Conservation (phyloP, 2,888 invertebrate genomes). For the Microplitis manilae region DNA sequence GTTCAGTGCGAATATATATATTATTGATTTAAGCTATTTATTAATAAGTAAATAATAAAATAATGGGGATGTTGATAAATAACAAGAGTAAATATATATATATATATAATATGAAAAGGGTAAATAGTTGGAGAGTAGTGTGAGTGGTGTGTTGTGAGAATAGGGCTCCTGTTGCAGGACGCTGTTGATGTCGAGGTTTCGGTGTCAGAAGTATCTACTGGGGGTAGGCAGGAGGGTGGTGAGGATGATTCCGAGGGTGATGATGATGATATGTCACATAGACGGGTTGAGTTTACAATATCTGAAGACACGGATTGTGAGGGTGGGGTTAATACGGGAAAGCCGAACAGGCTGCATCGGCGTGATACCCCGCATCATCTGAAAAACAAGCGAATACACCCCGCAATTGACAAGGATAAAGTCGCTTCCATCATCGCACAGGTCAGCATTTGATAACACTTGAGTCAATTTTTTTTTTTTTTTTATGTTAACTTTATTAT, state of each 20-base stretch:
- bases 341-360: constrained; percentile 83
- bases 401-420: constrained; percentile 79
- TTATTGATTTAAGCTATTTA: background rate
- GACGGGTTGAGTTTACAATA: constrained; percentile 69
- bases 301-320: constrained; percentile 70
- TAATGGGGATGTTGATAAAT: background rate
- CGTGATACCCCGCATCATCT: constrained; percentile 99
- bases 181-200: constrained; percentile 71
- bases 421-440: constrained; percentile 82
- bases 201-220: constrained; percentile 73
- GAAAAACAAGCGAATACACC: constrained; percentile 95
- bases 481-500: constrained; percentile 28
- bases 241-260: constrained; percentile 79
- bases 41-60: background rate
- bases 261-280: constrained; percentile 69
- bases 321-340: constrained; percentile 73
- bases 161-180: constrained; percentile 60
- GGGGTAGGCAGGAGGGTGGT: constrained; percentile 75
- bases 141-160: constrained; percentile 46
- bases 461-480: constrained; percentile 26
- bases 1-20: constrained; percentile 27
- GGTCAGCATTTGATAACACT: constrained; percentile 70
- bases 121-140: constrained; percentile 8
- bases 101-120: constrained; percentile 10
- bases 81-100: background rate